Percentiles rank a stretch among this genome's conserved stretches.
phyloP scores from a whole-genome alignment of 2,797 vertebrate species.

The Epinephelus malabaricus region DNA sequence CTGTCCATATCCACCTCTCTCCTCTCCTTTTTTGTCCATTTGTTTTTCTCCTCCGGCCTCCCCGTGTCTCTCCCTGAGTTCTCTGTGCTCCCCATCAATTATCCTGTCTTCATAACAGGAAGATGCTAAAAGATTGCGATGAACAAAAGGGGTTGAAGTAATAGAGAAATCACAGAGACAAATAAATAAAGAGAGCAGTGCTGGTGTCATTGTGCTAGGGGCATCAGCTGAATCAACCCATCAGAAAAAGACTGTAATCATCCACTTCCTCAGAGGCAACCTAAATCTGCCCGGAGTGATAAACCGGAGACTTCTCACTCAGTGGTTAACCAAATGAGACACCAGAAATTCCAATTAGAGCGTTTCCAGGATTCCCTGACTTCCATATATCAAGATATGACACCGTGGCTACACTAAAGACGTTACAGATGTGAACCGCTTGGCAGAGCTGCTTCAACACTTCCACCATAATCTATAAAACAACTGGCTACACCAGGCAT shows the following conservation, averaged over 20 bases:
- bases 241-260: constrained; percentile 8
- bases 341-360: background rate
- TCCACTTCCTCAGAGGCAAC: constrained; percentile 1
- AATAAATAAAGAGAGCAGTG: constrained; percentile 4
- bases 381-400: background rate
- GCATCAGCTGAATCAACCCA: background rate
- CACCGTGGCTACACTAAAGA: too few species aligned
- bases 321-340: constrained; percentile 1
- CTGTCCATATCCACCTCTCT: constrained; percentile 25
- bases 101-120: constrained; percentile 27
- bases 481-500: too few species aligned
- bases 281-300: constrained; percentile 14
- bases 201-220: constrained; percentile 4
- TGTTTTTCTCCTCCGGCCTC: constrained; percentile 5
- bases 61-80: background rate
- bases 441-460: too few species aligned
- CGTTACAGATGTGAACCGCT: too few species aligned
- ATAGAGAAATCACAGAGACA: constrained; percentile 3
- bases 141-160: background rate
- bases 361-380: constrained; percentile 12
- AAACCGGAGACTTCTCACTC: background rate
- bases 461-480: too few species aligned
- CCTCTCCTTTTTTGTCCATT: constrained; percentile 48
- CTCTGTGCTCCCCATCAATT: constrained; percentile 34
- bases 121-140: constrained; percentile 4